Conservation (phyloP, 2,888 invertebrate species). For the Idaea dimidiata region DNA sequence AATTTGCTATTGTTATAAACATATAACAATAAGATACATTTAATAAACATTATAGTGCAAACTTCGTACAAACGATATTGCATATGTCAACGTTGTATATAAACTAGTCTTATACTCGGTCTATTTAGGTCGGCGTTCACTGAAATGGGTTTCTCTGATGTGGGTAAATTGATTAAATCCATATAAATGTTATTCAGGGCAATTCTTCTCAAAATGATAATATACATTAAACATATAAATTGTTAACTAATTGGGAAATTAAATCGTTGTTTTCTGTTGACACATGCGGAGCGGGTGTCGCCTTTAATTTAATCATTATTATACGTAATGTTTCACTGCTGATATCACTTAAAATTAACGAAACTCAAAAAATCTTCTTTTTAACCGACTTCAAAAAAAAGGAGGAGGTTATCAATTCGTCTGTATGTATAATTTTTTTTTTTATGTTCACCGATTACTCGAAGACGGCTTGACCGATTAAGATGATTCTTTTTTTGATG, state of each 20-base stretch:
- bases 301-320: background rate
- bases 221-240: background rate
- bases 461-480: no score
- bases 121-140: conserved; percentile 1
- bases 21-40: background rate
- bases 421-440: no score
- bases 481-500: no score
- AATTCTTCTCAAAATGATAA: background rate
- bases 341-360: background rate
- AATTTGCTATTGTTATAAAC: background rate
- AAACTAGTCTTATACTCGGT: background rate
- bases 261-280: background rate
- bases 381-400: no score
- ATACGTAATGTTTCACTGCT: background rate
- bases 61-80: background rate
- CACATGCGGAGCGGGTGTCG: background rate
- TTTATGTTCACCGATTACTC: no score
- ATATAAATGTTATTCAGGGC: background rate
- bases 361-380: no score
- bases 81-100: background rate
- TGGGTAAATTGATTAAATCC: conserved; percentile 3
- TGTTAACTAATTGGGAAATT: background rate
- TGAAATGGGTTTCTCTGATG: conserved; percentile 2
- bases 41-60: background rate
- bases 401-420: no score